phyloP scores from a whole-genome alignment of 2,888 invertebrate species.

The Myathropa florea region DNA sequence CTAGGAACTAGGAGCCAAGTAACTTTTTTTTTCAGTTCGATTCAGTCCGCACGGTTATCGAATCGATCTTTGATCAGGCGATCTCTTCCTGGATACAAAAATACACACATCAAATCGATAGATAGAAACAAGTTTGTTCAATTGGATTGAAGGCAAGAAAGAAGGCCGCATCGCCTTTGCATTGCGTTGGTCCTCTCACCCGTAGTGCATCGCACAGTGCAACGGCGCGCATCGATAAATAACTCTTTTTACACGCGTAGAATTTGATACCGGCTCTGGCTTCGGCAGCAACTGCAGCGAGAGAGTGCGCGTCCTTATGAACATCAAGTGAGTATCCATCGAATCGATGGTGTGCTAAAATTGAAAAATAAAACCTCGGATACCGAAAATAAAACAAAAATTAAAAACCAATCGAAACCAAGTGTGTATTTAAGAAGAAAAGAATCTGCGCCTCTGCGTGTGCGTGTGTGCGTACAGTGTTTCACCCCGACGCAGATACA shows the following conservation, averaged over 20 bases:
- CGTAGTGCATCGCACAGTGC: constrained; percentile 28
- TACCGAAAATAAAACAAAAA: constrained; percentile 14
- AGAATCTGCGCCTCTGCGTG: background rate
- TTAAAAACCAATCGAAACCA: constrained; percentile 4
- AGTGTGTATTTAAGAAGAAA: background rate
- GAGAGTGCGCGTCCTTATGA: constrained; percentile 17
- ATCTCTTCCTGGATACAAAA: constrained; percentile 69
- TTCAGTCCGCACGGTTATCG: constrained; percentile 37
- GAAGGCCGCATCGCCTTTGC: constrained; percentile 37
- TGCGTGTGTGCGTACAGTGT: constrained; percentile 38
- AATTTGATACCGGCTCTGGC: background rate
- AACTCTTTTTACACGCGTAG: background rate
- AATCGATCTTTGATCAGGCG: constrained; percentile 66
- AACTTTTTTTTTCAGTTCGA: background rate
- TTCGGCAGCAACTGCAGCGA: background rate
- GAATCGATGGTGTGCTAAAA: constrained; percentile 49
- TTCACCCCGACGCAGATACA: constrained; percentile 47
- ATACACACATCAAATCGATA: constrained; percentile 49
- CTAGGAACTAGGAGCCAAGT: background rate
- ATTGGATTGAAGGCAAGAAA: constrained; percentile 7
- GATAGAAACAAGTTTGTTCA: constrained; percentile 45
- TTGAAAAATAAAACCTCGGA: constrained; percentile 41
- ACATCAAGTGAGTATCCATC: constrained; percentile 52
- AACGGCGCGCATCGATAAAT: constrained; percentile 7
- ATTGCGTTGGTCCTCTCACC: constrained; percentile 65